phyloP scores from a whole-genome alignment of 2,113 vertebrate genomes.

The Apistogramma diplotaenia region DNA sequence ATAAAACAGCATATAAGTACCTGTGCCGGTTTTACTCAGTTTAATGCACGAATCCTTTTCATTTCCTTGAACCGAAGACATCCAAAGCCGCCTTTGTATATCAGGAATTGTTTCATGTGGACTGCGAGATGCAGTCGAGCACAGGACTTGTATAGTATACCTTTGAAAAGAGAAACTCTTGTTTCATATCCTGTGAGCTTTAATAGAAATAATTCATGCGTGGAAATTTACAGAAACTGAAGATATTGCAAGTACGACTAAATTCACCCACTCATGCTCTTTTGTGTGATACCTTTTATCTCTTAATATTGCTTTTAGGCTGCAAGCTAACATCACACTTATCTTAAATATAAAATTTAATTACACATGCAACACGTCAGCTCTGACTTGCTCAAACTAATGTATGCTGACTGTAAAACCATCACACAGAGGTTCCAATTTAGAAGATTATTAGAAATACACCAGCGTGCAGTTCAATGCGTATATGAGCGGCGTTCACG shows the following conservation, averaged over 20 bases:
- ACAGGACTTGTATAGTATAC: not conserved
- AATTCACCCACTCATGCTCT: not conserved
- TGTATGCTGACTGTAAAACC: not conserved
- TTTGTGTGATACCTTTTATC: not conserved
- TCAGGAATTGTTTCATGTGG: conserved; percentile 2
- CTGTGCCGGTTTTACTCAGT: conserved; percentile 19
- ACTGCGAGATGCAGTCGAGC: not conserved
- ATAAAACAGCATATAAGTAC: not conserved
- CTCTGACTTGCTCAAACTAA: not conserved
- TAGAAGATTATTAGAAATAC: not conserved
- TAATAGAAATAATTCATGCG: conserved; percentile 40
- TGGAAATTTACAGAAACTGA: not conserved
- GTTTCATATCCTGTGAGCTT: conserved; percentile 41
- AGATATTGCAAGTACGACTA: conserved; percentile 10
- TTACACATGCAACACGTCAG: conserved; percentile 24
- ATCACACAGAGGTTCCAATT: not conserved
- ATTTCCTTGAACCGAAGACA: not conserved
- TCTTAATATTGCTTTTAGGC: not conserved
- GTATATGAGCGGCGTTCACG: not conserved
- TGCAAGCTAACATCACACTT: not conserved
- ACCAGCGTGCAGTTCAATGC: not conserved
- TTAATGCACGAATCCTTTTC: conserved; percentile 53
- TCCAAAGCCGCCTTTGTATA: not conserved
- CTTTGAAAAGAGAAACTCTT: not conserved
- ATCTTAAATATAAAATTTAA: conserved; percentile 1